A percentile compares a stretch with the other conserved stretches of the same genome.
Evolutionary conservation across 2,113 vertebrate species (phyloP).

Genomic region (Lota lota): DNA sequence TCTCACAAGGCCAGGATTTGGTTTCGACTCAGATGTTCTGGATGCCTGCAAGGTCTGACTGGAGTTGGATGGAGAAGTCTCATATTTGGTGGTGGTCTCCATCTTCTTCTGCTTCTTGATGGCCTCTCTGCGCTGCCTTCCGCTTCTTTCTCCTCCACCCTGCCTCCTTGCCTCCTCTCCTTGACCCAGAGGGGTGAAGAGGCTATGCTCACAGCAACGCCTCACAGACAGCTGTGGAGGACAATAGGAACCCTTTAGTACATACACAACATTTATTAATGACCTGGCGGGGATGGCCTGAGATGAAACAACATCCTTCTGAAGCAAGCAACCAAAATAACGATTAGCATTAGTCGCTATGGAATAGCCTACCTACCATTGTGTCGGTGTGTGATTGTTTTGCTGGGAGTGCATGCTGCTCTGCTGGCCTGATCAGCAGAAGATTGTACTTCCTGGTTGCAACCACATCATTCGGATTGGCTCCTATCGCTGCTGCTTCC

Average conservation of each 20-base stretch:
- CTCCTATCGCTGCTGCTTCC: neutral
- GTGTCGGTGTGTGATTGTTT: neutral
- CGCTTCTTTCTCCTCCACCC: constrained; percentile 8
- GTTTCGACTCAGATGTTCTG: neutral
- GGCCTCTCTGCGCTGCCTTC: constrained; percentile 24
- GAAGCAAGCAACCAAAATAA: neutral
- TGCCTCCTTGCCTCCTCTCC: neutral
- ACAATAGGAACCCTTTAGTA: neutral
- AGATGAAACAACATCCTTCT: neutral
- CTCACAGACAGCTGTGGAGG: constrained; percentile 44
- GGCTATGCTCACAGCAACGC: constrained; percentile 51
- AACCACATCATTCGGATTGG: neutral
- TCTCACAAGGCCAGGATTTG: neutral
- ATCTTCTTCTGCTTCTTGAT: neutral
- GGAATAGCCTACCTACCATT: constrained; percentile 28
- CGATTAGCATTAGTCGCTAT: neutral
- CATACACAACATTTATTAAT: neutral
- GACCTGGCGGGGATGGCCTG: too few relatives aligned
- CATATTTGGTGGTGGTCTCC: neutral
- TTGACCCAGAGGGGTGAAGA: constrained; percentile 26
- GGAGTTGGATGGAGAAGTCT: neutral
- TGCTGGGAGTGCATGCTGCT: neutral
- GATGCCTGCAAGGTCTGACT: neutral
- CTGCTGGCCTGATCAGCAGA: constrained; percentile 51
- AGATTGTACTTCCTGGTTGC: constrained; percentile 61